Base-by-base conservation (phyloP, 2,113 vertebrate species). In the Channa maculata region DNA sequence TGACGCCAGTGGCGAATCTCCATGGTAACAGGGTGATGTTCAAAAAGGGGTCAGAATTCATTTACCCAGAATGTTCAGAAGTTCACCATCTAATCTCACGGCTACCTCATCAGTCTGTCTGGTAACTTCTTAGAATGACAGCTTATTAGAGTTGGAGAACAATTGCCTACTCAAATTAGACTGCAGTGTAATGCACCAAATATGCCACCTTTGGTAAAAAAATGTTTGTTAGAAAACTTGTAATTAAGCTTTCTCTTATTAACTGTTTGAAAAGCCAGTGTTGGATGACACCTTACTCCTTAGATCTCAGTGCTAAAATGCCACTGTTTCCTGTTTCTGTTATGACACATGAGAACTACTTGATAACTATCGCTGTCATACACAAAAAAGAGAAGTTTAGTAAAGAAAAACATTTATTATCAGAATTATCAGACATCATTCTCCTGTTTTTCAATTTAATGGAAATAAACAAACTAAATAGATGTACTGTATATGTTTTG, bases 21-120 rank as follows among this genome's bases (percentile, higher is more conserved):
- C 86, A 90, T 92, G 78, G 91, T 82, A 92, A 92, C 91, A 75
- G 84, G 68, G 55, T 77, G 73, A 86, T 91, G 85, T 90, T 90
- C 82, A 88, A 88, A 81, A 63, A 61, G 24, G 74, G 77, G 70
- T 65, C 5, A 0, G 61, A 44, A 60, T 37, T 7, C 65, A 51
- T 77, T 80, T 78, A 68, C 70, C 54, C 61, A 61, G 65, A 88
- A 83, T 50, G 71, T 82, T 89, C 74, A 38, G 77, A 78, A 84
- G 83, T 88, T 64, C 70, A 41, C 12, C 10, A 36, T 71, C 59
- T 77, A 59, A 87, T 83, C 63, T 72, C 3, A 24, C 15, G 51
- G 50, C 78, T 61, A 75, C 75, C 81, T 78, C 60, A 67, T 61
- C 59, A 55, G 69, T 41, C 52, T 60, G 67, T 60, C 50, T 79